Base-by-base conservation (phyloP, 2,888 invertebrate species). In the Lithosia quadra region DNA sequence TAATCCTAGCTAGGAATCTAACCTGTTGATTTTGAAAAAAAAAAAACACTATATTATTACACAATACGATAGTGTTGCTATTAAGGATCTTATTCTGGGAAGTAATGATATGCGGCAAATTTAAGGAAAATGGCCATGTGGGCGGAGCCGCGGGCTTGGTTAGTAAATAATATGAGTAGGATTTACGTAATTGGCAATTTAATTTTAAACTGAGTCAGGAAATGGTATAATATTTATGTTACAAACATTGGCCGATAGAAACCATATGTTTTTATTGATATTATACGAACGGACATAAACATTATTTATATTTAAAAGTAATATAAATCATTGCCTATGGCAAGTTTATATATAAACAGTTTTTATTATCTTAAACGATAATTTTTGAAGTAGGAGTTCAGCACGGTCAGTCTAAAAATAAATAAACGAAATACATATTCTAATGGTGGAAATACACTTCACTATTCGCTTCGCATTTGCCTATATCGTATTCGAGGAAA, bases 231-330 rank as follows among this genome's bases (percentile, higher is more conserved):
- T 75, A 74, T 36, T 55, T 80, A 73, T 49, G 49, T 67, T 67
- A 61, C 56, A 60, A 69, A 10, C 34, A 55, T 58, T 64, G 56
- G 66, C 49, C 61, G 77, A 82, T 34, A 65, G 55, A 69, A 66
- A 68, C 80, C 83, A 76, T 70, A 76, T 78, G 76, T 76, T 71
- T 56, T 53, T 69, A 75, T 79, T 65, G 70, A 72, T 72, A 77
- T 43, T 21, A 49, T 72, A 63, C 18, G 36, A 65, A 69, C 73
- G 71, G 77, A 67, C 62, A 69, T 65, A 71, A 22, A 60, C 56
- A 36, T 59, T 66, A 71, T 73, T 76, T 80, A 77, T 71, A 49
- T 10, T 71, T 13, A 15, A 60, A 11, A n/a, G 74, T 58, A 65
- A n/a, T 68, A 59, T 80, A 80, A 78, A 80, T 79, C 68, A 72